phyloP scores from a whole-genome alignment of 2,888 invertebrate genomes.

The Fabriciana adippe region DNA sequence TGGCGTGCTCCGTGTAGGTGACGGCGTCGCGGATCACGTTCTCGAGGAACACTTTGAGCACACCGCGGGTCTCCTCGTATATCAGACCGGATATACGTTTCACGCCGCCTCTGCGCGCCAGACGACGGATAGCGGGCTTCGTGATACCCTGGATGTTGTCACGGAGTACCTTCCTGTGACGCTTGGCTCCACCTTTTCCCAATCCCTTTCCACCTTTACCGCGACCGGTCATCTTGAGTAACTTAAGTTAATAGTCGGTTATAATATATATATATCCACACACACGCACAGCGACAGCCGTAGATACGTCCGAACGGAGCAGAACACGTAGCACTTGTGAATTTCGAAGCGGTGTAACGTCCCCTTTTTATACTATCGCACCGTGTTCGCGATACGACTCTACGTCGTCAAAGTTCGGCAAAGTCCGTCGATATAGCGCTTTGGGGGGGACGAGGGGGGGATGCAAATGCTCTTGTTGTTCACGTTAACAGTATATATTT shows the following conservation, averaged over 20 bases:
- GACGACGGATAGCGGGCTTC: conserved; percentile 88
- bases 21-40: conserved; percentile 92
- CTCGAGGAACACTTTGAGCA: conserved; percentile 90
- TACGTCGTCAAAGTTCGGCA: no score
- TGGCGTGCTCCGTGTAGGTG: conserved; percentile 93
- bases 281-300: no score
- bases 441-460: no score
- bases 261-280: no score
- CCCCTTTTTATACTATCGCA: no score
- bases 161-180: conserved; percentile 89
- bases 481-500: no score
- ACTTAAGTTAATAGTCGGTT: not conserved
- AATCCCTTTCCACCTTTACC: conserved; percentile 90
- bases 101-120: conserved; percentile 67
- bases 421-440: no score
- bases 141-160: conserved; percentile 92
- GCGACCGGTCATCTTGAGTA: conserved; percentile 86
- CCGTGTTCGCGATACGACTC: no score
- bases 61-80: conserved; percentile 86
- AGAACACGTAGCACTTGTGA: no score
- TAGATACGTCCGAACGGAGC: no score
- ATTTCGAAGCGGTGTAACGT: no score
- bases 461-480: no score
- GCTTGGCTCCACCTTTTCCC: conserved; percentile 91
- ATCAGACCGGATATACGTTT: conserved; percentile 16